Evolutionary conservation across 2,888 invertebrate genomes (phyloP), one percentile per base, ranked within the genome.

Genomic region (Heliconius ismenius): DNA sequence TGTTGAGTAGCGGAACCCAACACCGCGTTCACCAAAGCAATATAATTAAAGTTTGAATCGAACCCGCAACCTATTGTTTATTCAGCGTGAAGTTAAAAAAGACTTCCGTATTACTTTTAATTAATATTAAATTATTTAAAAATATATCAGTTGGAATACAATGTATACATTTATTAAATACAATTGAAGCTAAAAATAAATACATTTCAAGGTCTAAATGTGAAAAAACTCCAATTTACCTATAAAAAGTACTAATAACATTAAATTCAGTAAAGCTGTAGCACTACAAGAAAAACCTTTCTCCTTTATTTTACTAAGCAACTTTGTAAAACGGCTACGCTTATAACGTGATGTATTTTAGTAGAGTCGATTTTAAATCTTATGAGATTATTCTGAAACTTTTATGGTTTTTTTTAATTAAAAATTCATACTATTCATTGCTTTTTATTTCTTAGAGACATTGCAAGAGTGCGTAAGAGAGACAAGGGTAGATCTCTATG

Each of bases 311-410:
- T 70, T 70, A 32, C 58, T 58, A 58, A 58, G 70, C 54, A 70
- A 58, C 70, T 70, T 70, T 58, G 70, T 70, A 58, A 32, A 70
- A 70, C 9, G 39, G 54, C 69, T 69, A 69, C 32, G 58, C 32
- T 70, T 70, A 32, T 70, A 70, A 58, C 54, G 32, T 58, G n/a
- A 58, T 70, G 69, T 58, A 70, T n/a, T 70, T 70, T n/a, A 58
- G n/a, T 58, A 58, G 32, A 32, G 32, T 58, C 58, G 32, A 58
- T 70, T 69, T 69, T 28, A 36, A 70, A 28, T 28, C 21, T 69
- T 69, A 54, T 32, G 54, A 69, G 69, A 54, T 54, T 69, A 13
- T 69, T 28, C 32, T 54, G 32, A n/a, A 70, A 24, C 6, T 58
- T 32, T 58, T 24, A 39, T 24, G 11, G 2, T 24, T 15, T 67